Base-by-base conservation (phyloP, 2,113 vertebrate species). In the Vulpes ferrilata region DNA sequence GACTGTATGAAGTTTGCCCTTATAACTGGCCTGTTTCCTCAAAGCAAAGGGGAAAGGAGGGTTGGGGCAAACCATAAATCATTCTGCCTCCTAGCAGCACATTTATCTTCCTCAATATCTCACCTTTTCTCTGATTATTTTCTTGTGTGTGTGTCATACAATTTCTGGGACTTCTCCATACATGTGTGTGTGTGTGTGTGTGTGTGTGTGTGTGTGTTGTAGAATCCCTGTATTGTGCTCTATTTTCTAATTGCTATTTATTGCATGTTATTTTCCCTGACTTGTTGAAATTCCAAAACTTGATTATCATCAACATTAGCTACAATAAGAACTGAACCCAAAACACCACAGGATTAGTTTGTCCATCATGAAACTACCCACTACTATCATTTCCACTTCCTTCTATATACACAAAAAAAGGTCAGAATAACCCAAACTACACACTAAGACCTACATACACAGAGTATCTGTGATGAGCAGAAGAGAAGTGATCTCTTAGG, bases 1-100 rank as follows among this genome's bases (percentile, higher is more conserved):
- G 13, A 62, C 2, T 1, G 6, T 23, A 53, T 23, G 25, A 88
- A 15, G 0, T 4, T 0, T 11, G 35, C 59, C 11, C 23, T 74
- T 15, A 43, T 43, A 16, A 85, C 74, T 57, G 0, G 43, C 76
- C 60, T 19, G 1, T 85, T 94, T 88, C 4, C 17, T 48, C 4
- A 84, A 92, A 73, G 3, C 10, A 53, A 1, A 8, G 13, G 3
- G 67, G 32, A 69, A 69, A 16, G 16, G 32, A 3, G 65, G 0
- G 1, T 43, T 43, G 43, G 43, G 43, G 43, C 43, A 69, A 69
- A 69, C 32, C 9, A 2, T 20, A 35, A 30, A 65, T 9, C 2
- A 0, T 30, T 65, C 48, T 84, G 20, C n/a, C 25, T 78, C 32
- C 3, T 57, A 13, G 8, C 65, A 27, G 5, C 3, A 38, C 15